phyloP scores from a whole-genome alignment of 30 jellyfish, hydroid and myxozoan genomes.

The Hydra vulgaris region DNA sequence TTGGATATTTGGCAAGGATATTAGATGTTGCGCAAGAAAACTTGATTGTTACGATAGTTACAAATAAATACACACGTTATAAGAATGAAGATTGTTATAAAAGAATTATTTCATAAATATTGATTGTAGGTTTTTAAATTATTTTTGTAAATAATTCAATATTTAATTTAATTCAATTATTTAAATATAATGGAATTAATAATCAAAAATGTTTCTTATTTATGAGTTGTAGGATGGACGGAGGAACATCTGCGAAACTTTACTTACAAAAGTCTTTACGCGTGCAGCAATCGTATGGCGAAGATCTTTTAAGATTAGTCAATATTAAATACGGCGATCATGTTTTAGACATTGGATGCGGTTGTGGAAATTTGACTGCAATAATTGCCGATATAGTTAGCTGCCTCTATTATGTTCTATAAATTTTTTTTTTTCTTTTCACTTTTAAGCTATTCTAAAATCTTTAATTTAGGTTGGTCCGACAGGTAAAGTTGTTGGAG shows the following conservation, averaged over 20 bases:
- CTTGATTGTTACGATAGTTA: no score
- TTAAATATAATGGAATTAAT: no score
- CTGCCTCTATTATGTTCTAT: neutral
- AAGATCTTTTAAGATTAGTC: constrained; percentile 10
- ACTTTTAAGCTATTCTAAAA: neutral
- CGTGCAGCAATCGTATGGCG: constrained; percentile 41
- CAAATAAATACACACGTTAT: no score
- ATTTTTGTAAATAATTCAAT: no score
- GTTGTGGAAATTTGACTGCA: constrained; percentile 58
- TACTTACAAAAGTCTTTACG: constrained; percentile 12
- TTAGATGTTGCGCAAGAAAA: no score
- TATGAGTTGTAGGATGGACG: neutral
- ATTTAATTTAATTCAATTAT: no score
- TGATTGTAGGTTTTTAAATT: no score
- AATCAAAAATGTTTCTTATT: no score
- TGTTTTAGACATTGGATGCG: constrained; percentile 57
- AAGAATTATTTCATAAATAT: no score
- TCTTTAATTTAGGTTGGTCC: constrained; percentile 26
- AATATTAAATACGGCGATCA: constrained; percentile 21
- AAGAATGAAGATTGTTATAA: no score
- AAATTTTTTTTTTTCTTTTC: neutral
- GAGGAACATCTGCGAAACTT: constrained; percentile 24
- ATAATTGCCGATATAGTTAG: constrained; percentile 21
- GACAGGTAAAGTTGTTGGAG: constrained; percentile 35
- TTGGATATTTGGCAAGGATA: no score